Conservation (phyloP, 23 tunicate genomes). For the Halocynthia roretzi region DNA sequence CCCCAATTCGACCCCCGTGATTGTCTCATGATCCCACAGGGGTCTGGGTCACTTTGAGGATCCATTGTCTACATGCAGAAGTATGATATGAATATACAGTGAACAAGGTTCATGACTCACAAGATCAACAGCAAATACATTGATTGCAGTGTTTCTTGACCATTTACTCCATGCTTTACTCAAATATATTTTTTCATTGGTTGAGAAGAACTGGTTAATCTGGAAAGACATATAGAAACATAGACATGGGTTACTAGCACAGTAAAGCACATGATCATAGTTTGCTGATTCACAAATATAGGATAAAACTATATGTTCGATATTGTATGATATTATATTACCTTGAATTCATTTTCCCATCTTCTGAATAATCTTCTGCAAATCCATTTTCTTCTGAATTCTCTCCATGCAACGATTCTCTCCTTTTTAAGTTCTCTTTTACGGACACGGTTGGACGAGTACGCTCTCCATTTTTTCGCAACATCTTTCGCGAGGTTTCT, state of each 20-base stretch:
- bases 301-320: no score
- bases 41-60: no score
- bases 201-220: background rate
- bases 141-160: background rate
- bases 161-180: background rate
- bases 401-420: background rate
- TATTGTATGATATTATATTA: background rate
- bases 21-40: no score
- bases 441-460: background rate
- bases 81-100: no score
- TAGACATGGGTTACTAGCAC: background rate
- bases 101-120: background rate
- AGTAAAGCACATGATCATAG: background rate
- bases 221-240: background rate
- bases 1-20: background rate
- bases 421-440: background rate
- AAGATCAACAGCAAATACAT: background rate
- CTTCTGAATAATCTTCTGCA: background rate
- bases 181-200: background rate
- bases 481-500: constrained; percentile 1
- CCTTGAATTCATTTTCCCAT: background rate
- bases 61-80: no score
- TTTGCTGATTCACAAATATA: background rate
- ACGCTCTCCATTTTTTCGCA: background rate
- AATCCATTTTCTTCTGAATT: background rate